phyloP scores from a whole-genome alignment of 2,888 invertebrate species.

The Temnothorax rugatulus region DNA sequence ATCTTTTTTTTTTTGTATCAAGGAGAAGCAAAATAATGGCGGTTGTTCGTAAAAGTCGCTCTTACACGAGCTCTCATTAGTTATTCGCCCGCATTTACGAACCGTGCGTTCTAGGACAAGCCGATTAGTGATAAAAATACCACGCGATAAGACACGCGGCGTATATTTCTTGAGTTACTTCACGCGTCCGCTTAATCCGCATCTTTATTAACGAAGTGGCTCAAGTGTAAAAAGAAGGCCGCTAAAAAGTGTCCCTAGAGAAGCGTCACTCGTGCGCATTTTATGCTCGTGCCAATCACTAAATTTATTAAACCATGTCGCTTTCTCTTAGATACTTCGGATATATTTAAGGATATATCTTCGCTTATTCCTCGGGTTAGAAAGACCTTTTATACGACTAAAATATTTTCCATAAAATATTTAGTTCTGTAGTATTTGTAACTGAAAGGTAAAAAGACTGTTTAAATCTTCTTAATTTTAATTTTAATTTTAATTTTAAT shows the following conservation, averaged over 20 bases:
- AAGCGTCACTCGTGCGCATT: background rate
- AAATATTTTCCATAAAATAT: slow-evolving; percentile 6
- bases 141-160: slow-evolving; percentile 5
- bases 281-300: background rate
- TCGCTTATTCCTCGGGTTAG: no score
- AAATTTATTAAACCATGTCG: slow-evolving; percentile 5
- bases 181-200: background rate
- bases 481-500: background rate
- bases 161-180: background rate
- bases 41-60: slow-evolving; percentile 60
- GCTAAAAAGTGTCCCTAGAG: background rate
- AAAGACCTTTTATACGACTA: background rate
- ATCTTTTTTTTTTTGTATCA: slow-evolving; percentile 60
- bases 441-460: background rate
- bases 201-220: slow-evolving; percentile 29
- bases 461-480: background rate
- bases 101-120: background rate
- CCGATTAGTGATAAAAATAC: slow-evolving; percentile 40
- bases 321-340: background rate
- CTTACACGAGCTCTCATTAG: slow-evolving; percentile 64
- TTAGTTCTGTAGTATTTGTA: background rate
- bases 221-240: background rate
- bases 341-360: background rate
- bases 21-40: slow-evolving; percentile 62
- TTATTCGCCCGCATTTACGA: slow-evolving; percentile 36